Conservation (phyloP, 2,113 vertebrate species). For the Cinclus cinclus region DNA sequence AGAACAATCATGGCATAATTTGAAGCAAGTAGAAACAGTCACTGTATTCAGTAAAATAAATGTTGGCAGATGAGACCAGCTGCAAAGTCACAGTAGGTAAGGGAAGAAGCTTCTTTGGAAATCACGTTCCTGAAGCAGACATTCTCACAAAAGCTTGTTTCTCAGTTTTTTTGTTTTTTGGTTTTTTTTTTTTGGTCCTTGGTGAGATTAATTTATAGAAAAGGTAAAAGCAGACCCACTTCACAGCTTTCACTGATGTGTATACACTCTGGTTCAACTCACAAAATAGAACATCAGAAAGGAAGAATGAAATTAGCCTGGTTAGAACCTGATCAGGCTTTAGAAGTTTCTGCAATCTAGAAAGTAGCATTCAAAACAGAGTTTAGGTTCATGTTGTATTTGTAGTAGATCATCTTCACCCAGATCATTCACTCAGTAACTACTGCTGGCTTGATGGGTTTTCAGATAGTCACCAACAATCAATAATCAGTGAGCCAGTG, state of each 20-base stretch:
- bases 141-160: neutral
- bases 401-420: neutral
- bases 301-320: neutral
- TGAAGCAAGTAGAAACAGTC: neutral
- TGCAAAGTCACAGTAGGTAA: neutral
- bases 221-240: neutral
- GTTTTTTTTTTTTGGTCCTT: neutral
- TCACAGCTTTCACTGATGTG: neutral
- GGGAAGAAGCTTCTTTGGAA: neutral
- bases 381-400: neutral
- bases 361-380: neutral
- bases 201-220: neutral
- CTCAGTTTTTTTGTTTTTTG: neutral
- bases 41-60: neutral
- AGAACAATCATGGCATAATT: neutral
- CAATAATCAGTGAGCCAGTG: neutral
- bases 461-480: neutral
- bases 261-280: neutral
- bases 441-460: neutral
- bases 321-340: neutral
- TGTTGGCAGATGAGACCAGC: neutral
- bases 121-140: neutral
- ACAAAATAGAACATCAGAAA: neutral
- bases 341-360: neutral
- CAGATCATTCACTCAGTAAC: neutral